phyloP scores from a whole-genome alignment of 2,888 invertebrate genomes.

The Molanna angustata region DNA sequence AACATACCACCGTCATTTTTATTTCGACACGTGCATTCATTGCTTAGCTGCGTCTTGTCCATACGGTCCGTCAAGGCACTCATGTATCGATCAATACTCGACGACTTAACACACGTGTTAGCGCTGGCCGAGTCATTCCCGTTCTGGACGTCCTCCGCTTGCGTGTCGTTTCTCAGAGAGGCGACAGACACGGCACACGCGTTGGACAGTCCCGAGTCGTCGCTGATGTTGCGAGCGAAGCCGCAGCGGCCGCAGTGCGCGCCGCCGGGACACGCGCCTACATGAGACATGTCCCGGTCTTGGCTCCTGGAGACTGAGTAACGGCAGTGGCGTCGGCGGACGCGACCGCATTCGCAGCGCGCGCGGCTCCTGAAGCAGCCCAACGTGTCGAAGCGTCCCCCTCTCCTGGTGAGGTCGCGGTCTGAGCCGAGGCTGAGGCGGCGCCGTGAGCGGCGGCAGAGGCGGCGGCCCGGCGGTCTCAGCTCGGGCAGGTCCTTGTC shows the following conservation, averaged over 20 bases:
- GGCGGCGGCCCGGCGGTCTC: not conserved
- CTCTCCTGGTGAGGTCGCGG: not conserved
- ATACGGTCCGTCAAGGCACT: constrained; percentile 25
- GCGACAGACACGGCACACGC: constrained; percentile 5
- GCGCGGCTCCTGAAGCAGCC: not conserved
- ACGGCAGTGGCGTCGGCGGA: not conserved
- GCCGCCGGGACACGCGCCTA: too few species aligned
- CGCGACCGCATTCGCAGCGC: not conserved
- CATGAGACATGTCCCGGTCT: constrained; percentile 2
- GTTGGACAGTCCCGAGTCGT: not conserved
- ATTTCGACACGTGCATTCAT: constrained; percentile 7
- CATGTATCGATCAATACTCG: constrained; percentile 30
- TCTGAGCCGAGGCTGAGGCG: constrained; percentile 4
- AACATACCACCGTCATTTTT: too few species aligned
- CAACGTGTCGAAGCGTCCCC: not conserved
- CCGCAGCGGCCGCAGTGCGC: too few species aligned
- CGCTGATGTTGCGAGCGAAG: not conserved
- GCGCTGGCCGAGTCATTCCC: constrained; percentile 8
- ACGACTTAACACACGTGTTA: constrained; percentile 17
- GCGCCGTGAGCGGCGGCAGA: constrained; percentile 2
- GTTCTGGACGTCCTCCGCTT: constrained; percentile 11
- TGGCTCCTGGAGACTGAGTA: constrained; percentile 2
- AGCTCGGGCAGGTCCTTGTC: not conserved
- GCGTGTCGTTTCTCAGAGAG: constrained; percentile 3
- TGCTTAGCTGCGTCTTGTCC: constrained; percentile 8